Conservation (phyloP, 2,113 vertebrate genomes). For the Tetrao urogallus region DNA sequence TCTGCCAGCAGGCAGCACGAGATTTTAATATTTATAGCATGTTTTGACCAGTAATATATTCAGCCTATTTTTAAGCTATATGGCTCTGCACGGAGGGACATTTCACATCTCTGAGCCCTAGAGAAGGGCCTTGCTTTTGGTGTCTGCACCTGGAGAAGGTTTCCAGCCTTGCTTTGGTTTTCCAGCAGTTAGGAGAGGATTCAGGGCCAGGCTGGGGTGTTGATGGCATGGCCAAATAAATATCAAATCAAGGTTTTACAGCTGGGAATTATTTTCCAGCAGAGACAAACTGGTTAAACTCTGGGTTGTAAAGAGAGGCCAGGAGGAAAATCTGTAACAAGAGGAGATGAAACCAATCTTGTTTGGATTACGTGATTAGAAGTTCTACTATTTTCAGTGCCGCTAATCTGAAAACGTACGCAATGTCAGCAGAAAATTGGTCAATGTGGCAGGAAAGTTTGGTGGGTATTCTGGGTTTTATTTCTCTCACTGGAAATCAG, state of each 20-base stretch:
- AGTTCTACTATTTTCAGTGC: conserved; percentile 49
- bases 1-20: background rate
- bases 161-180: background rate
- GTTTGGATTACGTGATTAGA: conserved; percentile 43
- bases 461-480: conserved; percentile 1
- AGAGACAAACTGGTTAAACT: background rate
- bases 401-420: conserved; percentile 12
- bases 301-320: background rate
- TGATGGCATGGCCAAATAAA: background rate
- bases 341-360: conserved; percentile 8
- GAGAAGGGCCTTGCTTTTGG: background rate
- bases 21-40: conserved; percentile 38
- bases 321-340: conserved; percentile 20
- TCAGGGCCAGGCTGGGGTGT: background rate
- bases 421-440: conserved; percentile 35
- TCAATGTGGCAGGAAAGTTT: background rate
- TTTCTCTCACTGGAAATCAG: conserved; percentile 9
- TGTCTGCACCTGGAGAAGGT: background rate
- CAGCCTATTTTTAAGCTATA: conserved; percentile 20
- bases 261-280: background rate
- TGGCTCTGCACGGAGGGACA: background rate
- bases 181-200: background rate
- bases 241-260: background rate
- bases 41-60: background rate
- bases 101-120: background rate